Evolutionary conservation across 2,888 invertebrate species (phyloP), one percentile per base, ranked within the genome.

Genomic region (Nymphalis c-album): DNA sequence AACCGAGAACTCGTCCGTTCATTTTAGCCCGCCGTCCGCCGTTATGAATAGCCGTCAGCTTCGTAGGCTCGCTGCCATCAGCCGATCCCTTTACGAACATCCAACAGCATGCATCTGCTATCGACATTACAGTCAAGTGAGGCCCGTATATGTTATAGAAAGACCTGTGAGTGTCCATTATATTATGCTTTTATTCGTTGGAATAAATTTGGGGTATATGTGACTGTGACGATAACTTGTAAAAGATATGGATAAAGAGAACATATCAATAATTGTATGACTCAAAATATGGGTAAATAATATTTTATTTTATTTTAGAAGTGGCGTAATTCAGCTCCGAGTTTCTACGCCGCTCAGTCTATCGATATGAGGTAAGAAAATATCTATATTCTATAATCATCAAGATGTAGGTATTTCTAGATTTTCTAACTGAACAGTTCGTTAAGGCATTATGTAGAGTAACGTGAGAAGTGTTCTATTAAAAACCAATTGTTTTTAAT

Each of bases 301-400:
- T 62, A 64, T 55, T 65, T 77, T 78, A 73, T 91, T 91, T 73
- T 77, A 73, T 91, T 91, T 73, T 91, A 92, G 92, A 91, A 91
- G 86, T 92, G 92, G 92, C 85, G 92, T 71, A 88, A 91, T 74
- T 91, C 91, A 18, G 89, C 91, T 67, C 91, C 89, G 7, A 86
- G 83, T 75, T 92, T 92, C 80, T 92, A 92, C 77, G 87, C 91
- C 47, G 84, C 86, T 53, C 91, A 92, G 76, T 86, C 90, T 58
- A 79, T 90, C 71, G 92, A 91, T 75, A 83, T 88, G 81, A 90
- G 91, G 91, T 91, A 86, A 78, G 79, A 80, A 62, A 40, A 55
- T 58, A 20, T 18, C n/a, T n/a, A n/a, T 57, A 18, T 53, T 57
- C 48, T 13, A 7, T 48, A 48, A 35, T 13, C 35, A 7, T 20